Evolutionary conservation across 2,113 vertebrate species (phyloP).

Genomic region (Cebidichthys violaceus): DNA sequence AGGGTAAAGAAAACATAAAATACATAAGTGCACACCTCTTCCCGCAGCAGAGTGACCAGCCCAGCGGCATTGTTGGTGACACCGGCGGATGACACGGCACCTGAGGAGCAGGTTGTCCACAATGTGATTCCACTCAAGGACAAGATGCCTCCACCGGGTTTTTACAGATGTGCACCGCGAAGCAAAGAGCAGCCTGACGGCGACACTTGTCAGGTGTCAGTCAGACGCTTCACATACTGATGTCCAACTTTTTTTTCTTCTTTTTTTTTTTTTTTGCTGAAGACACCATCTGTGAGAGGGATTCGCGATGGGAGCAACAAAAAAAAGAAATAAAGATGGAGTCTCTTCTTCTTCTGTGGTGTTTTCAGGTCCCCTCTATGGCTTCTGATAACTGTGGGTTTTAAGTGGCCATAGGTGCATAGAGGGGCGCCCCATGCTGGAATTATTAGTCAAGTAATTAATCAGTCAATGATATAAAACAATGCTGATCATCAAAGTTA

Average conservation of each 20-base stretch:
- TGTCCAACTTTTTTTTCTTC: constrained; percentile 27
- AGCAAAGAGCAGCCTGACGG: constrained; percentile 48
- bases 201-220: constrained; percentile 71
- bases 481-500: not conserved
- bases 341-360: not conserved
- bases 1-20: not conserved
- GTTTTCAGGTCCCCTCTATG: not conserved
- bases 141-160: constrained; percentile 62
- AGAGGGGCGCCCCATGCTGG: not conserved
- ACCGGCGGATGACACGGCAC: constrained; percentile 50
- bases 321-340: not conserved
- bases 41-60: constrained; percentile 23
- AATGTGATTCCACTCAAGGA: constrained; percentile 70
- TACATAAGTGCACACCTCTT: constrained; percentile 9
- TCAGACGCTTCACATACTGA: constrained; percentile 48
- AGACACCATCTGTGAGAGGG: constrained; percentile 11
- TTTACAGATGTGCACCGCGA: constrained; percentile 47
- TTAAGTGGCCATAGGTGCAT: not conserved
- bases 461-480: not conserved
- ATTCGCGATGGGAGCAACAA: too few species aligned
- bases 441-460: not conserved
- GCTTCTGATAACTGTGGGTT: not conserved
- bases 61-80: constrained; percentile 51
- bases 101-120: constrained; percentile 71
- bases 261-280: constrained; percentile 13